Conservation (phyloP, 2,797 vertebrate species). For the Semaprochilodus insignis region DNA sequence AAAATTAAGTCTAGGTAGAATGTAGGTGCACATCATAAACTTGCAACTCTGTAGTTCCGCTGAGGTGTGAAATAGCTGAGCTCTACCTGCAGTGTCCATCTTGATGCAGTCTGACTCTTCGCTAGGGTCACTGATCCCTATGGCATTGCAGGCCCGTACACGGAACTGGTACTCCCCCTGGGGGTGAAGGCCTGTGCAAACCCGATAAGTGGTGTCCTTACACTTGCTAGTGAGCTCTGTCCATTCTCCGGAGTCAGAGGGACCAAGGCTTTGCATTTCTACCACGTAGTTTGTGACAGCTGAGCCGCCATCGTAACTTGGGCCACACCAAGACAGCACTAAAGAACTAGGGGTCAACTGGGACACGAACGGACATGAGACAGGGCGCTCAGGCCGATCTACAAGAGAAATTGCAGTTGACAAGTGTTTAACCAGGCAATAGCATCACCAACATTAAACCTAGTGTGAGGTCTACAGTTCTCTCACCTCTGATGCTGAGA, state of each 20-base stretch:
- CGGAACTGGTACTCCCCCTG: conserved; percentile 76
- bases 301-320: conserved; percentile 81
- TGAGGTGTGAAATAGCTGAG: neutral
- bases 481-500: conserved; percentile 73
- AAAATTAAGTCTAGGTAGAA: too few species aligned
- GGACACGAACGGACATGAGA: conserved; percentile 77
- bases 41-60: too few species aligned
- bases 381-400: conserved; percentile 79
- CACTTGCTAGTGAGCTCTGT: conserved; percentile 69
- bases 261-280: conserved; percentile 67
- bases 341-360: conserved; percentile 73
- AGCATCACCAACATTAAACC: neutral
- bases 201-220: conserved; percentile 74
- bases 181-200: conserved; percentile 72
- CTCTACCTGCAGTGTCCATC: conserved; percentile 71
- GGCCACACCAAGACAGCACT: conserved; percentile 83
- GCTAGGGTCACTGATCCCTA: conserved; percentile 78
- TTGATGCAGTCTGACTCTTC: conserved; percentile 72
- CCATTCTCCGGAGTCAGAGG: conserved; percentile 64
- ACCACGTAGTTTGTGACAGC: conserved; percentile 78
- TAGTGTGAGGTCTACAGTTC: neutral
- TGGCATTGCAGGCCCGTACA: conserved; percentile 77
- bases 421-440: neutral
- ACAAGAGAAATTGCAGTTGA: conserved; percentile 21
- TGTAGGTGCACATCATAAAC: neutral